Evolutionary conservation across 1,140 invertebrate genomes (phyloP), one percentile per base, ranked within the genome.

Genomic region (Zaprionus camerounensis): DNA sequence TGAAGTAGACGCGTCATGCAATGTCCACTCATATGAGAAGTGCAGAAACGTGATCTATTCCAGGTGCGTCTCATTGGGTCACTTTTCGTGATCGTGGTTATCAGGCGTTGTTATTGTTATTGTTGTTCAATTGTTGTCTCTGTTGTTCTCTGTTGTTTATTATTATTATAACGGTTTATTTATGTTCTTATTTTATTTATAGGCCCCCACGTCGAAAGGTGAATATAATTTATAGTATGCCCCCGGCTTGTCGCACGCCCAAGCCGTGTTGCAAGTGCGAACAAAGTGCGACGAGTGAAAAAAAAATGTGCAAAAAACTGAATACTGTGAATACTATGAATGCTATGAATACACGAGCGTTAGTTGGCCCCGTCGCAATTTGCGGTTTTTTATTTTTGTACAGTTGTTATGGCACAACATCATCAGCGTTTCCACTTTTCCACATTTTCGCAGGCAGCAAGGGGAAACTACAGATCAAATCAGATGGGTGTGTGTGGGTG

Each of bases 21-120:
- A 5, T 1, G 17, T 67, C 58, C 71, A 72, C 31, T 41, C 24
- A 38, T 38, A 55, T 72, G 69, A 72, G 79, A 90, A 90, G 90
- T 90, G 85, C 85, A 82, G 81, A 85, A 90, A 90, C 85, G 85
- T 90, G 85, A 90, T 90, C 85, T 80, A 90, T 90, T 82, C 76
- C 79, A 84, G 76, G 81, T 85, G 82, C 63, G 31, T 68, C 66
- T 68, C 65, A 70, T n/a, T 44, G 46, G 63, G 64, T 26, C 77
- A 75, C 67, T 81, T 80, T 88, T 83, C 79, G 81, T 72, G 78
- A 74, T 83, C 82, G 81, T 72, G 85, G 71, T 66, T 87, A 88
- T 87, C 83, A 74, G 84, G 44, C 49, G 15, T 62, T 24, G 38
- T 62, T 55, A 46, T 69, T 69, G 36, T 63, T 46, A 17, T 51